Percentiles rank a stretch among this genome's conserved stretches.
Evolutionary conservation across 1,140 invertebrate genomes (phyloP).

Genomic region (Streblospio benedicti): DNA sequence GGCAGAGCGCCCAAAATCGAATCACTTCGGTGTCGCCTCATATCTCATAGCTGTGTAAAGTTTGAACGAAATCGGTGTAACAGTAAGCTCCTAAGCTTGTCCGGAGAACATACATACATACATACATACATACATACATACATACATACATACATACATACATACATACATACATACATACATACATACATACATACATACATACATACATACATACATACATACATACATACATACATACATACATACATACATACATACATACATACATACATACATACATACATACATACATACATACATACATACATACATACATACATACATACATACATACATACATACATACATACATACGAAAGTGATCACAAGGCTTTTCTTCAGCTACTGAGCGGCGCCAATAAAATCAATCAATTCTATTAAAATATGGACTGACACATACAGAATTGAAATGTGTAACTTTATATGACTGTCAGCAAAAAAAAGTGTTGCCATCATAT

Average conservation of each 20-base stretch:
- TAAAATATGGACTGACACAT: too few relatives aligned
- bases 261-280: background rate
- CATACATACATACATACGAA: background rate
- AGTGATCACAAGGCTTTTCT: background rate
- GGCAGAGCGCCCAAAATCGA: too few relatives aligned
- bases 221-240: background rate
- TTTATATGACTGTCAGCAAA: too few relatives aligned
- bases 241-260: constrained; percentile 1
- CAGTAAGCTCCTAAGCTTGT: background rate
- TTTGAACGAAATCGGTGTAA: background rate
- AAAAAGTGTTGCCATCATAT: too few relatives aligned
- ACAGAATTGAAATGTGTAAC: too few relatives aligned
- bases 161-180: constrained; percentile 8
- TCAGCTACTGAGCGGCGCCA: background rate
- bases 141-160: constrained; percentile 5
- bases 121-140: constrained; percentile 1
- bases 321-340: background rate
- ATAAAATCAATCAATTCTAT: too few relatives aligned
- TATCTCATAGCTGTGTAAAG: too few relatives aligned
- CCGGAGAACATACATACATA: background rate
- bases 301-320: constrained; percentile 2
- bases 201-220: background rate
- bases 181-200: constrained; percentile 4
- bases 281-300: background rate
- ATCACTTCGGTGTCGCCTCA: too few relatives aligned